These are phyloP conservation scores for Plestiodon gilberti DNA, from an alignment of 2,113 vertebrate genomes.

Conservation along the genomic window DNA sequence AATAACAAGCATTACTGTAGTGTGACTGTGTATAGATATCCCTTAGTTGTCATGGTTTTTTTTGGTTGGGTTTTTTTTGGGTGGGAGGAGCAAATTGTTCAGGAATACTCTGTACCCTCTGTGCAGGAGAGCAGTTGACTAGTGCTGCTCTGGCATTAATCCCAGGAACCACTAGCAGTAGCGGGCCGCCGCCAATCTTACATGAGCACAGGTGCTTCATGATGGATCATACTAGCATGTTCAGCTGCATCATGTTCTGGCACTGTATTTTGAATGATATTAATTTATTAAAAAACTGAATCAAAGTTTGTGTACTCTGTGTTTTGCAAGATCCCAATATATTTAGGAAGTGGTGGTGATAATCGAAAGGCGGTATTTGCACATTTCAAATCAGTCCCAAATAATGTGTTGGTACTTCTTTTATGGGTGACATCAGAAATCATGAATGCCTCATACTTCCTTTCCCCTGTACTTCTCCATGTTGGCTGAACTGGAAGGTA, in stretches of 20 bases:
- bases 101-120: conserved; percentile 84
- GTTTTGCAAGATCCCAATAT: not conserved
- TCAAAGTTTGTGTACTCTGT: not conserved
- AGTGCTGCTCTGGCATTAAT: conserved; percentile 83
- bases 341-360: no score
- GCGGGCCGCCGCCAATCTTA: conserved; percentile 78
- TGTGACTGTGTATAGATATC: conserved; percentile 89
- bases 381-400: no score
- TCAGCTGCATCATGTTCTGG: conserved; percentile 97
- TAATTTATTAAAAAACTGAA: conserved; percentile 98
- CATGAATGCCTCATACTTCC: not conserved
- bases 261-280: conserved; percentile 99
- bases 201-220: conserved; percentile 95
- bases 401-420: not conserved
- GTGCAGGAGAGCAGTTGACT: conserved; percentile 80
- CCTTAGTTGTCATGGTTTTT: conserved; percentile 76
- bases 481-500: not conserved
- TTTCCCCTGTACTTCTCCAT: not conserved
- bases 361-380: not conserved
- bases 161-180: conserved; percentile 91
- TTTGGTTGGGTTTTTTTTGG: conserved; percentile 41
- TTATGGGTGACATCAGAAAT: not conserved
- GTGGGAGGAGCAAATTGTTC: conserved; percentile 75
- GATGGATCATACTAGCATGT: conserved; percentile 92
- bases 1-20: conserved; percentile 97